phyloP scores from a whole-genome alignment of 1,140 invertebrate genomes.

The Drosophila serrata region DNA sequence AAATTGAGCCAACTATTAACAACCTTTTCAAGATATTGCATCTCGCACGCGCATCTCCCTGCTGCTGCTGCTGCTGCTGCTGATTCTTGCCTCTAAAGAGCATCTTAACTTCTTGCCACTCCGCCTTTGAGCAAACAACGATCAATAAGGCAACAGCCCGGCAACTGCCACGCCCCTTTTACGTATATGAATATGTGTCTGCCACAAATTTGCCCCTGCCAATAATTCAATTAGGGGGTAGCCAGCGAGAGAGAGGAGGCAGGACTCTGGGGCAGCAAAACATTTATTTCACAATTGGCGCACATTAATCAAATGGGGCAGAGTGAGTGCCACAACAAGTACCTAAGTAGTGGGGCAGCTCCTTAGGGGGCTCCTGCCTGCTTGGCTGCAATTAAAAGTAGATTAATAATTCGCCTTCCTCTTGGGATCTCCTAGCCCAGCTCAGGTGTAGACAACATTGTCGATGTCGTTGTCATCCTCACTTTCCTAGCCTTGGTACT shows the following conservation, averaged over 20 bases:
- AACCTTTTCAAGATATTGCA: slow-evolving; percentile 28
- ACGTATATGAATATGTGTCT: slow-evolving; percentile 44
- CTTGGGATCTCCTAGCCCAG: slow-evolving; percentile 13
- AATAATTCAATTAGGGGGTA: slow-evolving; percentile 82
- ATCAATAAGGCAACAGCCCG: slow-evolving; percentile 45
- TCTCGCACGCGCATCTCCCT: slow-evolving; percentile 37
- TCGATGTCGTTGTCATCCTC: slow-evolving; percentile 63
- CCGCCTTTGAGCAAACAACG: slow-evolving; percentile 51
- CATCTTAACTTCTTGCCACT: slow-evolving; percentile 16
- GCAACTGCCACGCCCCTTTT: slow-evolving; percentile 24
- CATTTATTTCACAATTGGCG: slow-evolving; percentile 81
- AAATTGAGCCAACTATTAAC: slow-evolving; percentile 26
- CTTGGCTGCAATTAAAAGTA: slow-evolving; percentile 74
- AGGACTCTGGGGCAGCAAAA: slow-evolving; percentile 43
- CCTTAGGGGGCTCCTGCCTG: slow-evolving; percentile 30
- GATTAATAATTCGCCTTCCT: slow-evolving; percentile 76
- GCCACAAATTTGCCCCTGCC: slow-evolving; percentile 77
- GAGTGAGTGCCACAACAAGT: slow-evolving; percentile 70
- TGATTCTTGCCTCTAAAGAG: not conserved
- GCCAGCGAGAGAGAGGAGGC: slow-evolving; percentile 7
- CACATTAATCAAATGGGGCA: slow-evolving; percentile 77
- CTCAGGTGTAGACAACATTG: slow-evolving; percentile 71
- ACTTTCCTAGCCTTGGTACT: slow-evolving; percentile 42
- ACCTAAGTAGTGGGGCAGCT: slow-evolving; percentile 48
- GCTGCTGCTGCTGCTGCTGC: too few relatives aligned